Evolutionary conservation across 2,888 invertebrate genomes (phyloP), one percentile per base, ranked within the genome.

Genomic region (Adela reaumurella): DNA sequence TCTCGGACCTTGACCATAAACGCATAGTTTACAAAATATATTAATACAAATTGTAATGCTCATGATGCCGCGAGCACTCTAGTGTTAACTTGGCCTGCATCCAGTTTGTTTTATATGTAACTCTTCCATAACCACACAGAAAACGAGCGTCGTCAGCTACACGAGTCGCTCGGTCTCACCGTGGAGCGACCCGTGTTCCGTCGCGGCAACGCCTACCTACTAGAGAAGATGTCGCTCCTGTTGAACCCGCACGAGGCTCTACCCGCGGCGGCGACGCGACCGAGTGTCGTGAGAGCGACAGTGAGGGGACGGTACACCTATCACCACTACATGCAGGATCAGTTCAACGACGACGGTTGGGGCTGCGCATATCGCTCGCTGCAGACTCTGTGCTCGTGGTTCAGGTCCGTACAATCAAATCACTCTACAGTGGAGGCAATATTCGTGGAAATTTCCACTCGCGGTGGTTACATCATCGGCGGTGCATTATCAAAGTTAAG

Each of bases 301-400:
- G 88, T 98, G 2, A 81, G 87, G 54, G 99, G 99, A 1, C 82
- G 85, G 54, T 99, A 99, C 64, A 81, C 87, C 17, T 99, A 99
- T 70, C 90, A 95, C 65, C 99, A 99, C 69, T 99, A 99, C 68
- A 90, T 94, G 87, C 97, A 97, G 68, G 91, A 97, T 62, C 83
- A 86, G 56, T 87, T 94, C 65, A 90, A 97, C 68, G 99, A 99
- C 62, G 89, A 91, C 66, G 96, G 96, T n/a, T 99, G 99, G 99
- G 99, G 99, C 3, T 99, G 99, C 77, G 99, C 99, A 0, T 99
- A 99, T 65, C 84, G 99, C 52, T 97, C 97, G 1, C 81, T 99
- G 61, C 99, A 99, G 76, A 97, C 98, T 0, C 83, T 99, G 54
- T 86, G 92, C 55, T 97, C 97, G 0, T 99, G 99, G 99, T 96